Percentiles rank a stretch among this genome's conserved stretches.
phyloP scores from a whole-genome alignment of 2,888 invertebrate species.

The Mythimna loreyi region DNA sequence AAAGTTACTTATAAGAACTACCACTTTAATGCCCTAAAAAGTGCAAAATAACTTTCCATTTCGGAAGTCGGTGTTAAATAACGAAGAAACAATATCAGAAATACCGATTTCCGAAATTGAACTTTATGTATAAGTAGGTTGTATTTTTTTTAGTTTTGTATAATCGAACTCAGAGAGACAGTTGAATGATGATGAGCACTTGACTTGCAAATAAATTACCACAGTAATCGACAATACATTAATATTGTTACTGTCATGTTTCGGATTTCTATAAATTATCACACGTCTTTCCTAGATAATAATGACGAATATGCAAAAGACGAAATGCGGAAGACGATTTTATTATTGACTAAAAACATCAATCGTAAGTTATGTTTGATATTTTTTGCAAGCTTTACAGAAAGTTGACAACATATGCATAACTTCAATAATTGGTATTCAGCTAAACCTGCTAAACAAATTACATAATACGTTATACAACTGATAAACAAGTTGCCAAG shows the following conservation, averaged over 20 bases:
- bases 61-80: too few relatives aligned
- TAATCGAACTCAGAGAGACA: too few relatives aligned
- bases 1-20: too few relatives aligned
- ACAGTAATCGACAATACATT: not conserved
- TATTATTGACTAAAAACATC: conserved; percentile 11
- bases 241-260: conserved; percentile 7
- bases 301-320: conserved; percentile 23
- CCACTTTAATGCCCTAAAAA: too few relatives aligned
- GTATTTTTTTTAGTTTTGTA: too few relatives aligned
- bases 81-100: too few relatives aligned
- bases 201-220: not conserved
- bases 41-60: too few relatives aligned
- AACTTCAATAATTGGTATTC: conserved; percentile 51
- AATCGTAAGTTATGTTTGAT: conserved; percentile 1
- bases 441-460: conserved; percentile 14
- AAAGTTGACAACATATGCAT: conserved; percentile 41
- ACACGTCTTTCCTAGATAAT: conserved; percentile 25
- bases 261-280: conserved; percentile 13
- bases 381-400: conserved; percentile 32
- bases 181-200: not conserved
- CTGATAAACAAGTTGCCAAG: conserved; percentile 44
- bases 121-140: too few relatives aligned
- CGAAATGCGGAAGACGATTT: conserved; percentile 42
- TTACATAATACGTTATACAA: conserved; percentile 48
- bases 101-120: too few relatives aligned